Evolutionary conservation across 2,113 vertebrate genomes (phyloP).

Genomic region (Odocoileus virginianus): DNA sequence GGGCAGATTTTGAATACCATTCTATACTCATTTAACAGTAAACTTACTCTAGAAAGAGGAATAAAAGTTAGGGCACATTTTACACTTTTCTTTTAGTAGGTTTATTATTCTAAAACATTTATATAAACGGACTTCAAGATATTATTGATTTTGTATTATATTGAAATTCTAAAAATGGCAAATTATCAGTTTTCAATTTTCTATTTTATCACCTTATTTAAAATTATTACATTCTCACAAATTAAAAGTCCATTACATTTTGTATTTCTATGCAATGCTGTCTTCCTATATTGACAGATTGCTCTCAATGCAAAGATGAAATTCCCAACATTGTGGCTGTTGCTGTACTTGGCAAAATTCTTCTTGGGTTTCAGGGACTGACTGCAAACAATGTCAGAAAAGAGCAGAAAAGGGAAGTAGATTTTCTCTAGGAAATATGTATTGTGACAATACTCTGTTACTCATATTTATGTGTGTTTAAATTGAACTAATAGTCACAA

Average conservation of each 20-base stretch:
- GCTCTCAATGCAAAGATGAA: neutral
- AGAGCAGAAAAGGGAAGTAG: neutral
- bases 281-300: neutral
- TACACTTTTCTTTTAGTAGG: constrained; percentile 36
- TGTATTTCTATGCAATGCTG: neutral
- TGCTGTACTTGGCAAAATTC: neutral
- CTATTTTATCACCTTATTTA: constrained; percentile 19
- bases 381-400: neutral
- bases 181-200: constrained; percentile 58
- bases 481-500: neutral
- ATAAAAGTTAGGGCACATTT: constrained; percentile 40
- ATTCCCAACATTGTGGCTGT: neutral
- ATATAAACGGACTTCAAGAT: constrained; percentile 52
- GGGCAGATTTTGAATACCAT: constrained; percentile 38
- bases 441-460: neutral
- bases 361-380: neutral
- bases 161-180: constrained; percentile 58
- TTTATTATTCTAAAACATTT: constrained; percentile 64
- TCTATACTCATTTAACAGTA: constrained; percentile 57
- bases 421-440: neutral
- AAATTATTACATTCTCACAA: constrained; percentile 35
- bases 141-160: constrained; percentile 58
- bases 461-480: neutral
- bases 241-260: constrained; percentile 30
- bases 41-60: constrained; percentile 48